Evolutionary conservation across 2,113 vertebrate genomes (phyloP).

Genomic region (Entosphenus tridentatus): DNA sequence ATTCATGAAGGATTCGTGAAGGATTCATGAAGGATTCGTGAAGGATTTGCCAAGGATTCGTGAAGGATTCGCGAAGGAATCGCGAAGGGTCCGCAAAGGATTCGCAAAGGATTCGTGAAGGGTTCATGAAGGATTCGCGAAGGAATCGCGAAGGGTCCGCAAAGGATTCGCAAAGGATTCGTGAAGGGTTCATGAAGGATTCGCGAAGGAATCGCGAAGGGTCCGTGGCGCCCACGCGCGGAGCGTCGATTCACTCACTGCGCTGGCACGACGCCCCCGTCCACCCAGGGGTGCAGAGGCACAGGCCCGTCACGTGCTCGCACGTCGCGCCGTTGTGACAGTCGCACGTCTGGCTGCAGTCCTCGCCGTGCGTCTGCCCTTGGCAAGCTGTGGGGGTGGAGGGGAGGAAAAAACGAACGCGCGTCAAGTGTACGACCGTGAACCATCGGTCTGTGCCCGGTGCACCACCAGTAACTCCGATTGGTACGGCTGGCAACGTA

Average conservation of each 20-base stretch:
- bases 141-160: too few species aligned
- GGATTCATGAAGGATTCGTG: too few species aligned
- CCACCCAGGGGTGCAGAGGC: conserved; percentile 13
- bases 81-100: too few species aligned
- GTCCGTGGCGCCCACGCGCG: too few species aligned
- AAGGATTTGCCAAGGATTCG: too few species aligned
- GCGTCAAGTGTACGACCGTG: background rate
- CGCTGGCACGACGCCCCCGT: conserved; percentile 18
- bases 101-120: too few species aligned
- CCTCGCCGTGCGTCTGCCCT: conserved; percentile 15
- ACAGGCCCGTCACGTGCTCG: conserved; percentile 13
- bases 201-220: too few species aligned
- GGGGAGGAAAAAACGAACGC: conserved; percentile 1
- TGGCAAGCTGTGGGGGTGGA: conserved; percentile 18
- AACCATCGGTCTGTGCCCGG: background rate
- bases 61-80: too few species aligned
- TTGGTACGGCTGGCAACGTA: background rate
- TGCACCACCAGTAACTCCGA: conserved; percentile 15
- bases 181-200: too few species aligned
- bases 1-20: too few species aligned
- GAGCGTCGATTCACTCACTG: conserved; percentile 16
- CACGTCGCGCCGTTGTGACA: conserved; percentile 22
- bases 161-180: too few species aligned
- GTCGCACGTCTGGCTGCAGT: conserved; percentile 18
- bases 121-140: too few species aligned